These are phyloP conservation scores for Bombus cullumanus DNA, from an alignment of 1,140 invertebrate species.

Conservation along the genomic window DNA sequence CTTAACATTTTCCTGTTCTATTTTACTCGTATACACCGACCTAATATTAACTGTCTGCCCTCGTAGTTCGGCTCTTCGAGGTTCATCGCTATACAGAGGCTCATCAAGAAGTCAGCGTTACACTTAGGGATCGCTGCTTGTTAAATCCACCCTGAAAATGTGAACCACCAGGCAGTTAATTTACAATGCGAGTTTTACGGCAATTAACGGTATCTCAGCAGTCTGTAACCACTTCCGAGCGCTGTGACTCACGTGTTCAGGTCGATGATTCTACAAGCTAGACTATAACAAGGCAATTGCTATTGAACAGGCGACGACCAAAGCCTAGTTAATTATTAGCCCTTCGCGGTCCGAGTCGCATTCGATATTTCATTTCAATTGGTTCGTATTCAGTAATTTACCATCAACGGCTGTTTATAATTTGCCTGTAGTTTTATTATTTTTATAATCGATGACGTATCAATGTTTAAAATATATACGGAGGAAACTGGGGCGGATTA, in stretches of 20 bases:
- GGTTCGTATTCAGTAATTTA: not conserved
- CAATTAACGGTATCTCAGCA: constrained; percentile 2
- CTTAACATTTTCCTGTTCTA: not conserved
- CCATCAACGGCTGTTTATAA: not conserved
- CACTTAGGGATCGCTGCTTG: not conserved
- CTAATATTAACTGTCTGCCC: not conserved
- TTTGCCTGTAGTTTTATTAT: not conserved
- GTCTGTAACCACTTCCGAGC: not conserved
- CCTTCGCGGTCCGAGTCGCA: not conserved
- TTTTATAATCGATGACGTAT: not conserved
- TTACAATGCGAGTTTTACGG: not conserved
- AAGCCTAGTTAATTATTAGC: not conserved
- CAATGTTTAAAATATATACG: too few relatives aligned
- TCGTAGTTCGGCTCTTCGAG: not conserved
- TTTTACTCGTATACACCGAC: not conserved
- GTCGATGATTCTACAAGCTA: not conserved
- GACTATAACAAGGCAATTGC: not conserved
- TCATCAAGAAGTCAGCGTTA: not conserved
- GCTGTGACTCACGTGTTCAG: not conserved
- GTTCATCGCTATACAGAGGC: not conserved
- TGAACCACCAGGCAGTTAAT: not conserved
- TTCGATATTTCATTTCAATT: not conserved
- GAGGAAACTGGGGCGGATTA: too few relatives aligned
- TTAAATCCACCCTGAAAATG: not conserved
- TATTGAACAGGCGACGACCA: not conserved